Evolutionary conservation across 2,888 invertebrate species (phyloP), one percentile per base, ranked within the genome.

Genomic region (Amphipoea lucens): DNA sequence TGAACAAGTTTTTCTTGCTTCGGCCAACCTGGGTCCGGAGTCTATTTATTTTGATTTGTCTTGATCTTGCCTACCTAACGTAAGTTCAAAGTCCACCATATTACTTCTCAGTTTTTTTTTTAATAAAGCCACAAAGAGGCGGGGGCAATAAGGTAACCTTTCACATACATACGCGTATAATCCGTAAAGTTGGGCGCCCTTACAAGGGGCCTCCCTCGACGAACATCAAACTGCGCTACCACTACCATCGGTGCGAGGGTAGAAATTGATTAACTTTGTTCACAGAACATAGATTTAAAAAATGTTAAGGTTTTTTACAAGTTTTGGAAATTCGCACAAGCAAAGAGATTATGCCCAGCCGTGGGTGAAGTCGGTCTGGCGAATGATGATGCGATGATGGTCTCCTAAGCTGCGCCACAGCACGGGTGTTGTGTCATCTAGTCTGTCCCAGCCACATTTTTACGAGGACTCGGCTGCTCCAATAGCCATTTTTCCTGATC

Each of bases 161-260:
- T 88, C 88, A 90, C 74, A 81, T 84, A 89, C 90, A 91, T 68
- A 62, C 57, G 68, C 57, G n/a, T 73, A 36, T 77, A 87, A 92
- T 91, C 92, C 89, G 84, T 90, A 90, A 91, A 92, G 92, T 91
- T 91, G 91, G 89, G 84, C 80, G 81, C 85, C 92, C 91, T 84
- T 86, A 85, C 91, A 91, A 92, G 86, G 89, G 85, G 85, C 83
- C 88, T 80, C 91, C 92, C 91, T 88, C 86, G 82, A 85, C 81
- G 85, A 81, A 76, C 78, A 85, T 71, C 73, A 87, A 89, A 89
- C 85, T 87, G 84, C 78, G 60, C 40, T 36, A 82, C 90, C 90
- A 69, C 85, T 94, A 93, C 92, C 63, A 89, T 69, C 63, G 63
- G 74, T 75, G 45, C 4, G 20, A 36, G 2, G 4, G 9, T 5